A percentile compares a stretch with the other conserved stretches of the same genome.
Conservation (phyloP, 2,888 invertebrate genomes). For the Notocelia uddmanniana region DNA sequence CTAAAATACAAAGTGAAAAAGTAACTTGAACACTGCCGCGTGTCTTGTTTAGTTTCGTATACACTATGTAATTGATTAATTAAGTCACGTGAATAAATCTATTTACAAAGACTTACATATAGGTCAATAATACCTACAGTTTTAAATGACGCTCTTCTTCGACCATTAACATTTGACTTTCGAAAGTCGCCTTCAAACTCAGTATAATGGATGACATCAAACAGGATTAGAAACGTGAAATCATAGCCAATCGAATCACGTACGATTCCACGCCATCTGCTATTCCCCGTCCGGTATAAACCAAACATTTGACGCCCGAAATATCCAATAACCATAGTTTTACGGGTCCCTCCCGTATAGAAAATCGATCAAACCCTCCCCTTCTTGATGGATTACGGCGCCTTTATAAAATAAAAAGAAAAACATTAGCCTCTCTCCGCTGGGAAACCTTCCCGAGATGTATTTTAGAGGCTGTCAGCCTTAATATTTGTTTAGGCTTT, state of each 20-base stretch:
- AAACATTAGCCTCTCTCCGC: slow-evolving; percentile 76
- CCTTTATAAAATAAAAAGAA: slow-evolving; percentile 81
- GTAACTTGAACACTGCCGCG: too few relatives aligned
- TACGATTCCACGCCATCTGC: slow-evolving; percentile 50
- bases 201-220: not conserved
- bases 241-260: not conserved
- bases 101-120: too few relatives aligned
- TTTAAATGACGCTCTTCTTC: too few relatives aligned
- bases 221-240: slow-evolving; percentile 38
- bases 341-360: slow-evolving; percentile 68
- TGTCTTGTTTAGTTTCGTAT: too few relatives aligned
- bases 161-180: too few relatives aligned
- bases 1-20: too few relatives aligned
- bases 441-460: slow-evolving; percentile 69
- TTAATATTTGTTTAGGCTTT: slow-evolving; percentile 65
- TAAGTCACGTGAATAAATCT: too few relatives aligned
- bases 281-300: slow-evolving; percentile 61
- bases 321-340: slow-evolving; percentile 84
- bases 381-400: slow-evolving; percentile 78
- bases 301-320: slow-evolving; percentile 70
- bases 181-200: too few relatives aligned
- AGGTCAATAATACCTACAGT: too few relatives aligned
- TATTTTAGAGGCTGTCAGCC: slow-evolving; percentile 69
- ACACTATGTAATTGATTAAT: too few relatives aligned
- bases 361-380: slow-evolving; percentile 74